Conservation (phyloP, 2,113 vertebrate genomes). For the Rhinoderma darwinii region DNA sequence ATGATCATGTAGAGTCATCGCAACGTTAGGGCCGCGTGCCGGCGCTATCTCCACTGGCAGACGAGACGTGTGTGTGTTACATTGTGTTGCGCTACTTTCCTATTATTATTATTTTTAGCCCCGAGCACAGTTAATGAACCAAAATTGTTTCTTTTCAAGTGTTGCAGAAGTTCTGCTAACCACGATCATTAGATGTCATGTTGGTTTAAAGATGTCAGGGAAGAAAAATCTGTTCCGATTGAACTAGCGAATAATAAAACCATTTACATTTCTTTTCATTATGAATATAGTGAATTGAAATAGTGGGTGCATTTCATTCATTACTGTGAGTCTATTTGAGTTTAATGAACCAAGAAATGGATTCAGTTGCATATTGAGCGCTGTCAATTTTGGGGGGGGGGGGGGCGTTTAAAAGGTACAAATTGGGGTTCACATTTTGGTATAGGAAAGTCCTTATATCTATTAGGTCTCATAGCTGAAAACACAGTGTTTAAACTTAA, state of each 20-base stretch:
- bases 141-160: constrained; percentile 65
- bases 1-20: constrained; percentile 23
- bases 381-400: neutral
- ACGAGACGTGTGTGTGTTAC: constrained; percentile 44
- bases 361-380: constrained; percentile 40
- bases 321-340: constrained; percentile 55
- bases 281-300: constrained; percentile 58
- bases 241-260: constrained; percentile 59
- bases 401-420: neutral
- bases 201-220: constrained; percentile 59
- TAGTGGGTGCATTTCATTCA: constrained; percentile 48
- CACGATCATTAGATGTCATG: constrained; percentile 63
- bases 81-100: constrained; percentile 43
- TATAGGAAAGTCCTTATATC: neutral
- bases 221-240: constrained; percentile 59
- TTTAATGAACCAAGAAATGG: constrained; percentile 53
- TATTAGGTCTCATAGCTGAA: neutral
- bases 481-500: neutral
- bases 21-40: neutral
- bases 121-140: constrained; percentile 64
- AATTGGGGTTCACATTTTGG: neutral
- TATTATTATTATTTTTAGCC: constrained; percentile 65
- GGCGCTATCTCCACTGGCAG: neutral
- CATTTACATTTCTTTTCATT: constrained; percentile 58
- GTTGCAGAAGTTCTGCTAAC: constrained; percentile 62